Evolutionary conservation across 2,797 vertebrate genomes (phyloP).

Genomic region (Natrix natrix): DNA sequence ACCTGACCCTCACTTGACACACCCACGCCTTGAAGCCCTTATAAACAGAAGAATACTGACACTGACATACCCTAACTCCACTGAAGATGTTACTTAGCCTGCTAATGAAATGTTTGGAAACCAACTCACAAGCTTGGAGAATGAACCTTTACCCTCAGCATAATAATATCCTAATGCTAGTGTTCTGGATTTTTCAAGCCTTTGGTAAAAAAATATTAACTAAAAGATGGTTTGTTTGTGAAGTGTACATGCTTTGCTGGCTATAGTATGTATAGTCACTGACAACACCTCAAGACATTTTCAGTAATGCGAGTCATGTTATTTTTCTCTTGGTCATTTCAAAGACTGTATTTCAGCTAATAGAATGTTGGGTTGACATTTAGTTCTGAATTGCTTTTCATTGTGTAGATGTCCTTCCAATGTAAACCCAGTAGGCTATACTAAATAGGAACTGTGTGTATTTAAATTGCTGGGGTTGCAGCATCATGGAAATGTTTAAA

Average conservation of each 20-base stretch:
- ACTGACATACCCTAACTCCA: not conserved
- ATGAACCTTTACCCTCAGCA: not conserved
- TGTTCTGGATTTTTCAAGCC: not conserved
- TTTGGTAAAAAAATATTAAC: not conserved
- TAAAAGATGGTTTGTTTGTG: not conserved
- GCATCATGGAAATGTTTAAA: not conserved
- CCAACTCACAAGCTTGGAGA: not conserved
- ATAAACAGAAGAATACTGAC: not conserved
- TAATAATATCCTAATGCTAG: not conserved
- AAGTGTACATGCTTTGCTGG: not conserved
- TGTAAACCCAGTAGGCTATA: not conserved
- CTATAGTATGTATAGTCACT: not conserved
- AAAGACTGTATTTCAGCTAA: not conserved
- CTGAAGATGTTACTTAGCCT: not conserved
- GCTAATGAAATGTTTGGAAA: not conserved
- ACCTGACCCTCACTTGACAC: not conserved
- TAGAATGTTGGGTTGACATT: not conserved
- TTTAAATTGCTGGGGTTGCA: not conserved
- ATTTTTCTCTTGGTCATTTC: not conserved
- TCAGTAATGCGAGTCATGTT: not conserved
- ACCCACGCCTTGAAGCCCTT: not conserved
- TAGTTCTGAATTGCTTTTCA: not conserved
- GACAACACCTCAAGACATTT: not conserved
- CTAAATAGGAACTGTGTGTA: not conserved
- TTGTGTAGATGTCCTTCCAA: not conserved